These are phyloP conservation scores for Pipistrellus pygmaeus DNA, from an alignment of 2,797 vertebrate species.

Conservation along the genomic window DNA sequence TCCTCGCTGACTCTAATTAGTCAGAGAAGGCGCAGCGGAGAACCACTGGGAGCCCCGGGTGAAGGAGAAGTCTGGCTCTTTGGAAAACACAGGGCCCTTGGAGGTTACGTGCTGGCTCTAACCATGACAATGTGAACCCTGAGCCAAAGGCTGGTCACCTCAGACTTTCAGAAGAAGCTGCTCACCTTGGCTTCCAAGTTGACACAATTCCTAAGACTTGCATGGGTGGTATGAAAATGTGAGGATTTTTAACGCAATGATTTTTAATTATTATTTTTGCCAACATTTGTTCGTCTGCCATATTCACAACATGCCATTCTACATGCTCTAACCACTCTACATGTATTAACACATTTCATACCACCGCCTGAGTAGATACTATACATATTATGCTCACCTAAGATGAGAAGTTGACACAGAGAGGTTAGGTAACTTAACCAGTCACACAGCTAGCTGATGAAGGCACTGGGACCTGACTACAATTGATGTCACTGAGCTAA, in stretches of 20 bases:
- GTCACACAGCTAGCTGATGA: not conserved
- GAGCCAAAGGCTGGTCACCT: not conserved
- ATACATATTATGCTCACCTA: not conserved
- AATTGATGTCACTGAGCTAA: not conserved
- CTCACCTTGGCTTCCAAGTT: not conserved
- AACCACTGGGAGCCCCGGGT: not conserved
- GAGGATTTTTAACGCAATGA: constrained; percentile 26
- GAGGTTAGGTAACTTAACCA: not conserved
- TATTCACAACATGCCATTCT: not conserved
- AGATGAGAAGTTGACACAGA: constrained; percentile 1
- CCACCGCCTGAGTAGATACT: not conserved
- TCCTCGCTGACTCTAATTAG: constrained; percentile 59
- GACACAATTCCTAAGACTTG: constrained; percentile 31
- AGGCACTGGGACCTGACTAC: not conserved
- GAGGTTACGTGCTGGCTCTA: not conserved
- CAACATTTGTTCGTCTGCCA: constrained; percentile 9
- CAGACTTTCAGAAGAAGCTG: constrained; percentile 14
- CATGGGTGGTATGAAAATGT: not conserved
- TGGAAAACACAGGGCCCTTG: not conserved
- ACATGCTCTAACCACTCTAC: not conserved
- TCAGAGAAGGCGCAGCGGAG: constrained; percentile 2
- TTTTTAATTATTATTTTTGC: not conserved
- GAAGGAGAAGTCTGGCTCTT: not conserved
- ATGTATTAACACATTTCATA: constrained; percentile 7
- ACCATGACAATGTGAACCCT: not conserved